Evolutionary conservation across 2,888 invertebrate species (phyloP), one percentile per base, ranked within the genome.

Genomic region (Dicranocentrus wangi): DNA sequence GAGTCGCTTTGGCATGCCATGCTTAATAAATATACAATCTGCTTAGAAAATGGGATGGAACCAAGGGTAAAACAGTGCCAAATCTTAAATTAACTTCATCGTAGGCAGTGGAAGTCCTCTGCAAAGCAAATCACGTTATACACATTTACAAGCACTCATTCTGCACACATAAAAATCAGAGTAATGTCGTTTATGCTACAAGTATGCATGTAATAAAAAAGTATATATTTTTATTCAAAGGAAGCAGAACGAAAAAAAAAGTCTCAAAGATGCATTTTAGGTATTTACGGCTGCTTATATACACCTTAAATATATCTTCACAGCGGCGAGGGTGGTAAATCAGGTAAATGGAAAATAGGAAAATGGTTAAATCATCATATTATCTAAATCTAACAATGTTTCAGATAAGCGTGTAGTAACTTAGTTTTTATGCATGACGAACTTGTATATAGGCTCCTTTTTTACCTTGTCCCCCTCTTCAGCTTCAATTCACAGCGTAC

Each of bases 381-480:
- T 39, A 13, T 13, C 5, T 39, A 39, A 39, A 8, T 5, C 39
- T 8, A 8, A 13, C 39, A n/a, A n/a, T n/a, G n/a, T 13, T 13
- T 8, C 13, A 39, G 5, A 39, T 39, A 39, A 39, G 39, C 39
- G 13, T 13, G 39, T 13, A 39, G 39, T 8, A 39, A 13, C 13
- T 13, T 39, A 39, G 13, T 39, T 39, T 53, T 53, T 53, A 69
- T 43, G 53, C 53, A 21, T 53, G 51, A 69, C 23, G 53, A 53
- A 53, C 66, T 66, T 21, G 7, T 39, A 39, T 5, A 13, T 39
- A 13, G 13, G n/a, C n/a, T n/a, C n/a, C n/a, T n/a, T n/a, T 21
- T 21, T 69, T 32, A 53, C 69, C 69, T 69, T 69, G 69, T 69
- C 69, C 69, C 23, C 55, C 53, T 53, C 55, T 51, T n/a, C 3